Conservation (phyloP, 2,888 invertebrate species). For the Saturnia pavonia region DNA sequence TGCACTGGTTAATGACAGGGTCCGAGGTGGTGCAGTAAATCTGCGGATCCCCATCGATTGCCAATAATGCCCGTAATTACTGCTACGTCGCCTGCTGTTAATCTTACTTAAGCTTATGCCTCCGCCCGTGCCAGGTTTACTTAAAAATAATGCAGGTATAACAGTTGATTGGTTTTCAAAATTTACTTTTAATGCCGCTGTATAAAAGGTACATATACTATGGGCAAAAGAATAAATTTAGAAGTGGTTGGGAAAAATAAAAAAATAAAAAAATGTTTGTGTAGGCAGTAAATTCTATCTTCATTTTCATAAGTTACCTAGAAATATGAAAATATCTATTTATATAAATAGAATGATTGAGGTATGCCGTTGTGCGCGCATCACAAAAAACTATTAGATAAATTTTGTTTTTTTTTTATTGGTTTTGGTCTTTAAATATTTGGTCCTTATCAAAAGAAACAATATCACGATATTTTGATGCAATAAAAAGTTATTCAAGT, state of each 20-base stretch:
- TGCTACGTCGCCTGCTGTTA: conserved; percentile 57
- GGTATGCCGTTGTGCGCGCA: too few relatives aligned
- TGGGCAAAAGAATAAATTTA: background rate
- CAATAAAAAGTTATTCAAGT: too few relatives aligned
- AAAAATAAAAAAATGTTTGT: too few relatives aligned
- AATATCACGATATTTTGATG: too few relatives aligned
- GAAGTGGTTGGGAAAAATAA: background rate
- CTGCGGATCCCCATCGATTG: conserved; percentile 66
- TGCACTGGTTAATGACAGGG: conserved; percentile 22
- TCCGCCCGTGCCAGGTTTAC: conserved; percentile 56
- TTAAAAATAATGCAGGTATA: conserved; percentile 52
- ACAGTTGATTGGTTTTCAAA: conserved; percentile 4
- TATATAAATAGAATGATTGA: too few relatives aligned
- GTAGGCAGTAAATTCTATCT: background rate
- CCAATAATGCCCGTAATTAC: conserved; percentile 77
- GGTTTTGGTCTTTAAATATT: too few relatives aligned
- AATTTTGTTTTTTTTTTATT: too few relatives aligned
- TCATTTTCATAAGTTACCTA: too few relatives aligned
- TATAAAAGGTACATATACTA: background rate
- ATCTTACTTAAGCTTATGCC: conserved; percentile 43
- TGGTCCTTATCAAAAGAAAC: too few relatives aligned
- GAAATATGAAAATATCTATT: too few relatives aligned
- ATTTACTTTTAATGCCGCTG: conserved; percentile 2
- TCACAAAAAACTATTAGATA: too few relatives aligned
- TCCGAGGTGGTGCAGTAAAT: conserved; percentile 53